phyloP scores from a whole-genome alignment of 35 echinoderm and acorn worm genomes.

The Ptychodera flava region DNA sequence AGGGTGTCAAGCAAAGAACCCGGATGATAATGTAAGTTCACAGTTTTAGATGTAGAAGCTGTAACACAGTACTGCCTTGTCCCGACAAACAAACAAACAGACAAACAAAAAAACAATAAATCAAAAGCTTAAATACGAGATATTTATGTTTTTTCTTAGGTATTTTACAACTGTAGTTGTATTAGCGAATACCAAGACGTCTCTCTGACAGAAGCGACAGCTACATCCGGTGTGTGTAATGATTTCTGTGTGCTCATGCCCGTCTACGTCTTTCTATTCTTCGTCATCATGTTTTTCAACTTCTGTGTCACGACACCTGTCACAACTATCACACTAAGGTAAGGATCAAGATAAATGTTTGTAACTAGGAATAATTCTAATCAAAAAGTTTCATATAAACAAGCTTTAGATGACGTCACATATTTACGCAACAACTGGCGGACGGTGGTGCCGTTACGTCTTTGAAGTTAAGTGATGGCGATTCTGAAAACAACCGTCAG shows the following conservation, averaged over 20 bases:
- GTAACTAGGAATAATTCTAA: too few species aligned
- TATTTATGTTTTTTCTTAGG: background rate
- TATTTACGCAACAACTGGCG: too few species aligned
- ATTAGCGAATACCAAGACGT: background rate
- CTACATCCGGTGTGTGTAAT: background rate
- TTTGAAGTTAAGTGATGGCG: too few species aligned
- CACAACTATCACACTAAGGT: conserved; percentile 33
- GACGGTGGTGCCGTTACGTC: too few species aligned
- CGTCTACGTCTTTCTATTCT: conserved; percentile 22
- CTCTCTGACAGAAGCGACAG: background rate
- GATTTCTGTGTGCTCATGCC: conserved; percentile 18
- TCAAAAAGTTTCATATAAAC: too few species aligned
- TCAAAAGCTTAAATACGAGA: background rate
- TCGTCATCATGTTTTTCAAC: conserved; percentile 21
- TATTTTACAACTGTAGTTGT: conserved; percentile 3
- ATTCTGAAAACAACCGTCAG: too few species aligned
- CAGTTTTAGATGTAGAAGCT: background rate
- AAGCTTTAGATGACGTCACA: too few species aligned
- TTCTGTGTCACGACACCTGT: conserved; percentile 36
- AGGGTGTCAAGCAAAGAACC: conserved; percentile 38
- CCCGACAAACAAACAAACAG: background rate
- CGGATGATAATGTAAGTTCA: conserved; percentile 46
- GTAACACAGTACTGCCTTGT: background rate
- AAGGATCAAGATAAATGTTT: too few species aligned
- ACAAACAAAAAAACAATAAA: background rate